Base-by-base conservation (phyloP, 2,888 invertebrate species). In the Caenorhabditis sp. region DNA sequence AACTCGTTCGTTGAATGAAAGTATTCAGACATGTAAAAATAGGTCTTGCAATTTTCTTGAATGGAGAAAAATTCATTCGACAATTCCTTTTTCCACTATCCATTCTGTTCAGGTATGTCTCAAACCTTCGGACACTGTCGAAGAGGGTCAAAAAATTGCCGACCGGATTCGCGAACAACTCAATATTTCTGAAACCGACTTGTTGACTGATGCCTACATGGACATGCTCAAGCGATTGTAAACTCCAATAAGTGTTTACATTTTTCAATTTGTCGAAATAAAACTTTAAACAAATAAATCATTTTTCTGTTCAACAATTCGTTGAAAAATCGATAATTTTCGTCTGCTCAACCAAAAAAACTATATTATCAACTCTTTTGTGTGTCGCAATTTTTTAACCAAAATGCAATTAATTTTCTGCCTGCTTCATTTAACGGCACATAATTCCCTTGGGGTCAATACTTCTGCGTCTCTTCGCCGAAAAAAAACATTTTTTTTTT, bases 121-220 rank as follows among this genome's bases (percentile, higher is more conserved):
- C 53, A 87, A 88, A 0, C 91, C 92, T 0, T 91, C 92, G 64
- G 92, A 94, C 86, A 90, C 91, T 5, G 65, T 91, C 0, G 91
- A 92, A 82, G 91, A 92, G 24, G 94, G 94, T 0, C 90, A 93
- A 84, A 86, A 87, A 51, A 93, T 94, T 65, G 94, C 93, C 0
- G 87, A 91, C 23, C 90, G 92, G 58, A 88, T 95, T 23, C 92
- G 93, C 91, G 85, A 88, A 1, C 90, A 92, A 83, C 90, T 95
- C 1, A 91, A 61, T 19, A 63, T 80, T 4, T 10, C 63, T 10
- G 73, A 79, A 24, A 59, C 69, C 5, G 79, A 79, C 64, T 63
- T 84, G 37, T 67, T 84, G 54, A 69, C 70, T 17, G 82, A 81
- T 5, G 84, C 84, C 57, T 84, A 84, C 62, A 78, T 84, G 77